Evolutionary conservation across 1,140 invertebrate species (phyloP).

Genomic region (Drosophila ananassae): DNA sequence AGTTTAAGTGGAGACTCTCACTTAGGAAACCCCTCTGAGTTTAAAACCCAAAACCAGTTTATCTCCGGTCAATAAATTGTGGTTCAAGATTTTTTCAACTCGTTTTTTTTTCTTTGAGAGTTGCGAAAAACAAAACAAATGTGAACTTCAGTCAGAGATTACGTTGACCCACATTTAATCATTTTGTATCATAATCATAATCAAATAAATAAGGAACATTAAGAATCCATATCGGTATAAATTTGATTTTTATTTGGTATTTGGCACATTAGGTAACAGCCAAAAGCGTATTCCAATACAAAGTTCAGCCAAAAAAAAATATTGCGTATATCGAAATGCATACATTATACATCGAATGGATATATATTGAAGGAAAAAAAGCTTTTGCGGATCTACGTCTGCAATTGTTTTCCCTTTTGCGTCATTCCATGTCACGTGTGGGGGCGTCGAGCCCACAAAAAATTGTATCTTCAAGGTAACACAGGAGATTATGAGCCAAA

Average conservation of each 20-base stretch:
- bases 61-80: conserved; percentile 38
- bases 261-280: conserved; percentile 29
- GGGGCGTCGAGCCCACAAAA: conserved; percentile 25
- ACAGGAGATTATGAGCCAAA: conserved; percentile 51
- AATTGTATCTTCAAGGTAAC: conserved; percentile 46
- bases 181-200: conserved; percentile 17
- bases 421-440: conserved; percentile 61
- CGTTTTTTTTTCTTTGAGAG: conserved; percentile 28
- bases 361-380: conserved; percentile 16
- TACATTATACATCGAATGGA: conserved; percentile 1
- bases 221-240: conserved; percentile 16
- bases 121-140: conserved; percentile 29
- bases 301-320: conserved; percentile 36
- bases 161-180: conserved; percentile 59
- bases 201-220: conserved; percentile 14
- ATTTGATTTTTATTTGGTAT: conserved; percentile 1
- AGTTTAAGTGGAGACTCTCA: conserved; percentile 19
- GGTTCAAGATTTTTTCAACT: conserved; percentile 42
- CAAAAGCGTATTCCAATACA: conserved; percentile 18
- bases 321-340: conserved; percentile 9
- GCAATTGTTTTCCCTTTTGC: conserved; percentile 50
- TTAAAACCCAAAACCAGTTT: conserved; percentile 51
- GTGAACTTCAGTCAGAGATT: conserved; percentile 26
- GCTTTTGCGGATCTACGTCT: conserved; percentile 29
- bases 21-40: conserved; percentile 31